Percentiles rank a stretch among this genome's conserved stretches.
Evolutionary conservation across 2,888 invertebrate genomes (phyloP).

Genomic region (Andrena camellia): DNA sequence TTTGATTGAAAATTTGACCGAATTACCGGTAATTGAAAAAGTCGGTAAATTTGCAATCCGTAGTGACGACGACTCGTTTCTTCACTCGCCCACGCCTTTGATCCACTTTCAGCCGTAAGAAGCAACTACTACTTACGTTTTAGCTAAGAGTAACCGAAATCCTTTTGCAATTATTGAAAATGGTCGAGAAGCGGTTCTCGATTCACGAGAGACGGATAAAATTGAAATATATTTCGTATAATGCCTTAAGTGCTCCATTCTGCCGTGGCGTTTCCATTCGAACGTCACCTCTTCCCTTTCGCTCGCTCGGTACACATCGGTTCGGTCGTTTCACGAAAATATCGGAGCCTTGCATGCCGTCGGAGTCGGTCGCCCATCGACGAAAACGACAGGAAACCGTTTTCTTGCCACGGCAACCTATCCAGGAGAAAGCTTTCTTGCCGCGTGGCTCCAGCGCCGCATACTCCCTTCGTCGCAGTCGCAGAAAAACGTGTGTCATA

Average conservation of each 20-base stretch:
- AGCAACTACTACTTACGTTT: no score
- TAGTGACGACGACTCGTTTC: constrained; percentile 34
- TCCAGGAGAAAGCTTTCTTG: constrained; percentile 64
- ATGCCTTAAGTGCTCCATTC: constrained; percentile 37
- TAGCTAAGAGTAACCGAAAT: neutral
- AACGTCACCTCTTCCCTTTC: constrained; percentile 20
- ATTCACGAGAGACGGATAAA: neutral
- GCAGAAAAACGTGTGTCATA: constrained; percentile 50
- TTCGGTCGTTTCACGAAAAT: constrained; percentile 56
- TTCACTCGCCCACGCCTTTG: neutral
- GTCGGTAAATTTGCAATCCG: no score
- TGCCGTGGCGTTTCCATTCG: constrained; percentile 21
- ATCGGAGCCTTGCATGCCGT: constrained; percentile 36
- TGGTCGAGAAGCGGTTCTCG: neutral
- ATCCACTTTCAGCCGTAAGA: neutral
- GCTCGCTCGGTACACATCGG: constrained; percentile 25
- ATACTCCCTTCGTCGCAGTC: constrained; percentile 46
- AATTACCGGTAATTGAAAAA: no score
- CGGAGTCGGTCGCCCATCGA: constrained; percentile 51
- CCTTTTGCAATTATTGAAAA: neutral
- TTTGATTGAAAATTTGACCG: no score
- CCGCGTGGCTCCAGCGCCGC: constrained; percentile 30
- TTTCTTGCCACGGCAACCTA: constrained; percentile 56
- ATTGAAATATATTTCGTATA: constrained; percentile 14
- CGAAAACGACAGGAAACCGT: constrained; percentile 59